Base-by-base conservation (phyloP, 2,888 invertebrate genomes). In the Papilio gigon region DNA sequence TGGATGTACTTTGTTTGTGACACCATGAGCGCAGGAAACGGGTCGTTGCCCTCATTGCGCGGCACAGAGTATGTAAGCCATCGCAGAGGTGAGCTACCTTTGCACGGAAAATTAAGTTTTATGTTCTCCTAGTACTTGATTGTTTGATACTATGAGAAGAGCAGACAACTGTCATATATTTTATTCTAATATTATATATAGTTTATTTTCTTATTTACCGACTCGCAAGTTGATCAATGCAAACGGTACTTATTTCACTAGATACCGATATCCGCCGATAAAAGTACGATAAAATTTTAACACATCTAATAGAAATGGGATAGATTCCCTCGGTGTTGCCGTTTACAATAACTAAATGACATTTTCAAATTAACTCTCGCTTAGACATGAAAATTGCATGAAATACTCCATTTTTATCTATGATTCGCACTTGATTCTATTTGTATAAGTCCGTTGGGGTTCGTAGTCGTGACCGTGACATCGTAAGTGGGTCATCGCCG, bases 41-140 rank as follows among this genome's bases (percentile, higher is more conserved):
- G 66, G 44, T 60, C 47, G 22, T 66, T 47, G 59, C 33, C 17
- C 66, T 35, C 59, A 59, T 65, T 44, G 44, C 14, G 27, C 17
- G 27, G 25, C 42, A 42, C 42, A 30, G 30, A 42, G 20, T 42
- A 22, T 22, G 59, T 59, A 59, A 53, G 37, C 35, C 5, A 44
- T 30, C 4, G 17, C 14, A 25, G 35, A 59, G n/a, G 20, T 33
- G 17, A 65, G 64, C 40, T 30, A n/a, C 9, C 11, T 11, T 25
- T 59, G 4, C 14, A 25, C 35, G 59, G 66, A 59, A 25, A 58
- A 44, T 59, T 59, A 14, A 40, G 27, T n/a, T 47, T 47, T 47
- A 47, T 47, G 20, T 22, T 44, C 9, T 44, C 44, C 11, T 47
- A 4, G 47, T 37, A 17, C 37, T 40, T 42, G 27, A 25, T 61